Evolutionary conservation across 2,888 invertebrate species (phyloP), one percentile per base, ranked within the genome.

Genomic region (Agrilus cyanescens): DNA sequence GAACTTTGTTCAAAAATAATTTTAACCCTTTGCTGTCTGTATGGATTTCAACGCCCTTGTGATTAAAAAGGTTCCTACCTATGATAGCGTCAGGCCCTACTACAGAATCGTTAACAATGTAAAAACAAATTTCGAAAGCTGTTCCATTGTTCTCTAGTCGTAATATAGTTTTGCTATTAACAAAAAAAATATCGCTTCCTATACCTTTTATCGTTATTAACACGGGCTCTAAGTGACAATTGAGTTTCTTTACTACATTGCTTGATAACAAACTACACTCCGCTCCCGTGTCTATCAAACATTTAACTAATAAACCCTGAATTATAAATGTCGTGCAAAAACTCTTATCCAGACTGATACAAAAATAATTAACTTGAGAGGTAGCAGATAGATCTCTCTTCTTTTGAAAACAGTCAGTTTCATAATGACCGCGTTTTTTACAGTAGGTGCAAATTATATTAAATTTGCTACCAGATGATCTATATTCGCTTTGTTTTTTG

Each of bases 211-310:
- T 4, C 12, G 12, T 36, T 16, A 16, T 4, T 14, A 36, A 36
- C 12, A n/a, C 12, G 4, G 15, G 32, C 15, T 32, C n/a, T n/a
- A n/a, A n/a, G n/a, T n/a, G n/a, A n/a, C n/a, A n/a, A n/a, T n/a
- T n/a, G n/a, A n/a, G n/a, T n/a, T n/a, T n/a, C 33, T 3, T 40
- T 4, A 20, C 12, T 8, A 40, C 4, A 3, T 40, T 32, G 4
- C 16, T 15, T 8, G 29, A 20, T 5, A 40, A 6, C n/a, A 40
- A 12, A 16, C 29, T 29, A 32, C 32, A 32, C 10, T 40, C 40
- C 5, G 40, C 32, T 32, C 40, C 40, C 4, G 40, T 32, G 10
- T 40, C 40, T 12, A 40, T 40, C 15, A 40, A 13, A 20, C 32
- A 40, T 4, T 40, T 18, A 5, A 40, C 40, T 3, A 18, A n/a